Evolutionary conservation across 2,797 vertebrate species (phyloP).

Genomic region (Coluber constrictor): DNA sequence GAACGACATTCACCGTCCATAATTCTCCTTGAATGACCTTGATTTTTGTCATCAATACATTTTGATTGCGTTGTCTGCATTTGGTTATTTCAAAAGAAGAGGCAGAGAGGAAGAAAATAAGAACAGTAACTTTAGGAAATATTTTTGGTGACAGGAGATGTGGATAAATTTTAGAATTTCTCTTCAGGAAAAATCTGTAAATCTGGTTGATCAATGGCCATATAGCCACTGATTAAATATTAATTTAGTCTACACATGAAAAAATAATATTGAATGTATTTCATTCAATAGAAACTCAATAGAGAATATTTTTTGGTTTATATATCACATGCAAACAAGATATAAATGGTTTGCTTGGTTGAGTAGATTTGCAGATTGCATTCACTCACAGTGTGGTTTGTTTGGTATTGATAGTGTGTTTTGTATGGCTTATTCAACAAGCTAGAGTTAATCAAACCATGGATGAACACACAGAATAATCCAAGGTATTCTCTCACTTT

Average conservation of each 20-base stretch:
- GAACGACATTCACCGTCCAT: constrained; percentile 36
- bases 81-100: constrained; percentile 18
- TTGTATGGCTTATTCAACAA: neutral
- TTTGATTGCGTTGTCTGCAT: constrained; percentile 15
- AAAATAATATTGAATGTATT: constrained; percentile 26
- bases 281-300: constrained; percentile 32
- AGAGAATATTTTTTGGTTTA: neutral
- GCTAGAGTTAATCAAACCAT: neutral
- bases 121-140: constrained; percentile 2
- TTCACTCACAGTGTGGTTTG: neutral
- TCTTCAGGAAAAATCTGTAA: neutral
- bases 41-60: constrained; percentile 25
- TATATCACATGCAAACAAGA: constrained; percentile 15
- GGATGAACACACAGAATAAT: neutral
- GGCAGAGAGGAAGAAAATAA: neutral
- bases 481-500: neutral
- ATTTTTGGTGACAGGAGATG: constrained; percentile 3
- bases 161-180: neutral
- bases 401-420: neutral
- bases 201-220: neutral
- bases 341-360: neutral
- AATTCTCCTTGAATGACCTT: constrained; percentile 16
- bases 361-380: neutral
- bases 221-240: neutral
- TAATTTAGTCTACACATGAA: neutral